These are phyloP conservation scores for Ptychoptera contaminata DNA, from an alignment of 2,888 invertebrate species.

Conservation along the genomic window DNA sequence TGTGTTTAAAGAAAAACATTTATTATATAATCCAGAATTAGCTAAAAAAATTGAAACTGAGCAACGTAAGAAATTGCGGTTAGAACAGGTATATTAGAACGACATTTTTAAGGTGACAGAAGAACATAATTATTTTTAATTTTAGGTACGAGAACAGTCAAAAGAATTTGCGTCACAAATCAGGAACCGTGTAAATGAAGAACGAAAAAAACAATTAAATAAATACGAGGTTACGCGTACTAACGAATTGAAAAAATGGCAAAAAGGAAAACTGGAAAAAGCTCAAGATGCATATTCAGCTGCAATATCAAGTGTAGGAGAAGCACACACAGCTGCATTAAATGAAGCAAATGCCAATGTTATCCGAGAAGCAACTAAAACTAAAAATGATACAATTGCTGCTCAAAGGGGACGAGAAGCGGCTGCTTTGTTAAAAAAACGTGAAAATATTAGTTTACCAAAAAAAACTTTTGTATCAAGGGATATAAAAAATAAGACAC, in stretches of 20 bases:
- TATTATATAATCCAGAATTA: conserved; percentile 35
- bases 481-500: not conserved
- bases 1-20: conserved; percentile 32
- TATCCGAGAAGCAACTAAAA: not conserved
- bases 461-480: not conserved
- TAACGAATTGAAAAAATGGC: conserved; percentile 35
- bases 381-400: not conserved
- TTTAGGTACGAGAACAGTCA: too few species aligned
- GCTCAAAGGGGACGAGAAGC: not conserved
- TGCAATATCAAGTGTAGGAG: too few species aligned
- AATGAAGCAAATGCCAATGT: too few species aligned
- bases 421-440: not conserved
- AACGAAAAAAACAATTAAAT: conserved; percentile 33
- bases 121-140: too few species aligned
- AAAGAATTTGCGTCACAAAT: conserved; percentile 12
- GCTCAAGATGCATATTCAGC: too few species aligned
- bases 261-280: conserved; percentile 26
- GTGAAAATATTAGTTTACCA: not conserved
- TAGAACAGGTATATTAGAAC: conserved; percentile 37
- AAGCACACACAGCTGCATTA: too few species aligned
- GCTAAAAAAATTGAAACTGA: conserved; percentile 38
- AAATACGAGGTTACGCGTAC: conserved; percentile 34
- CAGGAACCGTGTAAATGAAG: conserved; percentile 36
- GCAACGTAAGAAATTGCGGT: conserved; percentile 39
- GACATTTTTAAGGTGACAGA: not conserved